Conservation (phyloP, 1,140 invertebrate species). For the Colletes latitarsis region DNA sequence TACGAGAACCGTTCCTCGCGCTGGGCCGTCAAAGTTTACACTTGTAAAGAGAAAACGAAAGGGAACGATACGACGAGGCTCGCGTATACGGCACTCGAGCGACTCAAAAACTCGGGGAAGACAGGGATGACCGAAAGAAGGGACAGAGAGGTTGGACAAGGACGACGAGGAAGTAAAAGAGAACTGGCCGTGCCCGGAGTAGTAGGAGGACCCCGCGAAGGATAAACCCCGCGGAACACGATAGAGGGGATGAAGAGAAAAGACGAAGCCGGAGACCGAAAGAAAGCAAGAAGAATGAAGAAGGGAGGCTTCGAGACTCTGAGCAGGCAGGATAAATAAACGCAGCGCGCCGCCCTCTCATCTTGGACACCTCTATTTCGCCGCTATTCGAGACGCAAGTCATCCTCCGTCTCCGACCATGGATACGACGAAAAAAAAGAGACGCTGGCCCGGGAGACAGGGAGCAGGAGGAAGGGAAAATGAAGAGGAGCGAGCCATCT, state of each 20-base stretch:
- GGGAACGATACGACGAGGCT: constrained; percentile 17
- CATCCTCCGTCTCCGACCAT: constrained; percentile 64
- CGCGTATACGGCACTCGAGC: not conserved
- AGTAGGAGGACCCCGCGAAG: constrained; percentile 36
- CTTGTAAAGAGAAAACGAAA: constrained; percentile 40
- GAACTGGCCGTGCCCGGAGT: not conserved
- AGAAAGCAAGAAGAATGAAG: constrained; percentile 23
- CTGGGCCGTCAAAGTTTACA: not conserved
- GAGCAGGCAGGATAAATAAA: constrained; percentile 79
- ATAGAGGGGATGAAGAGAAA: constrained; percentile 7
- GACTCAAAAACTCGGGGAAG: not conserved
- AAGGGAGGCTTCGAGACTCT: constrained; percentile 61
- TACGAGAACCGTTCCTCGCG: not conserved
- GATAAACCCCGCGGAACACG: constrained; percentile 4
- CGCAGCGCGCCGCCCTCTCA: constrained; percentile 78
- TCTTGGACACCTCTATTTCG: constrained; percentile 78
- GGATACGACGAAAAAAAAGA: constrained; percentile 36
- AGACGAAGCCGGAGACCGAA: constrained; percentile 30
- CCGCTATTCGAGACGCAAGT: constrained; percentile 72
- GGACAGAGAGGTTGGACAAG: not conserved
- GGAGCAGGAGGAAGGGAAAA: constrained; percentile 25
- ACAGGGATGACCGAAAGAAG: constrained; percentile 11
- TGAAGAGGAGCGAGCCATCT: constrained; percentile 39
- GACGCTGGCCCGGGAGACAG: not conserved
- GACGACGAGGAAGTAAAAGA: constrained; percentile 24